phyloP scores from a whole-genome alignment of 2,113 vertebrate genomes.

The Equus przewalskii region DNA sequence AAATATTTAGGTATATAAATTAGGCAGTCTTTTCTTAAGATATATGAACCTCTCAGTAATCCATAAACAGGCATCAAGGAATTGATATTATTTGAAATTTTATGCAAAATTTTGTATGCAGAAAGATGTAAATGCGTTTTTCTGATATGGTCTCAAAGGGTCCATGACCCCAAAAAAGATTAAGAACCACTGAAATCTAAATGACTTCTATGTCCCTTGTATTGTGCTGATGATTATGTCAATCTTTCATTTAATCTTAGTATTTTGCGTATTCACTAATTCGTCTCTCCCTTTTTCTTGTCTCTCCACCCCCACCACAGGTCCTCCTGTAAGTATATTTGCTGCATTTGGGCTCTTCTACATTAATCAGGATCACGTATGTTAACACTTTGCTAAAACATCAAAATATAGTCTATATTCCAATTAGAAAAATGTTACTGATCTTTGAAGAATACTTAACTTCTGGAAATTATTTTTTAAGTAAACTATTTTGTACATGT shows the following conservation, averaged over 20 bases:
- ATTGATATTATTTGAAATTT: slow-evolving; percentile 7
- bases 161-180: not conserved
- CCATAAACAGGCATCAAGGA: not conserved
- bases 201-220: not conserved
- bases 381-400: slow-evolving; percentile 78
- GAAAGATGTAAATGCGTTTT: not conserved
- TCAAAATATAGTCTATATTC: slow-evolving; percentile 24
- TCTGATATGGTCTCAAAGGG: not conserved
- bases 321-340: slow-evolving; percentile 98
- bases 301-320: slow-evolving; percentile 86
- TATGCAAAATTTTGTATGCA: not conserved
- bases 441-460: slow-evolving; percentile 30
- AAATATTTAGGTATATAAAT: not conserved
- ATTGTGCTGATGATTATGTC: not conserved
- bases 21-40: not conserved
- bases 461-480: slow-evolving; percentile 45
- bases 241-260: slow-evolving; percentile 58
- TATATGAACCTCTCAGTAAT: not conserved
- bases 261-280: slow-evolving; percentile 63
- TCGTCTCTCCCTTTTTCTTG: slow-evolving; percentile 77
- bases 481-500: not conserved
- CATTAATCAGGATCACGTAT: slow-evolving; percentile 82
- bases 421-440: slow-evolving; percentile 56
- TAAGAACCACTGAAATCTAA: not conserved
- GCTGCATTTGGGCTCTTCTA: slow-evolving; percentile 80